Evolutionary conservation across 1,140 invertebrate genomes (phyloP), one percentile per base, ranked within the genome.

Genomic region (Diuraphis noxia): DNA sequence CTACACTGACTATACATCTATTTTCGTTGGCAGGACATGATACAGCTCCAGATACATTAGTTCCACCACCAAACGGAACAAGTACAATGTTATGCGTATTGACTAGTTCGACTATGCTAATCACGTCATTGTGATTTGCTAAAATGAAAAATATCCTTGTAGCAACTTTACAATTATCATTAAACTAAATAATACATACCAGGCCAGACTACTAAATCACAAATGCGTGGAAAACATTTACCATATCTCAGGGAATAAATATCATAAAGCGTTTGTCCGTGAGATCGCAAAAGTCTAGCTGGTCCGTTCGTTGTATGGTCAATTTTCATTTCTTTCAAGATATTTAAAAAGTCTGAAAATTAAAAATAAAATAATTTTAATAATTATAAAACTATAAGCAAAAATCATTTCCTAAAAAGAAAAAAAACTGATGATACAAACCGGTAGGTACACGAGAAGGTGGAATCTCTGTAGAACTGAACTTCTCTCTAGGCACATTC

Each of bases 61-160:
- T 99, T 10, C 99, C 99, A 30, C 98, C 99, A 7, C 99, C 99
- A 94, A 97, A 99, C 19, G 99, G 98, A 93, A 99, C 98, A 56
- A 99, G 95, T 46, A 97, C 97, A n/a, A 98, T 95, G 93, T 97
- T 95, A 93, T 96, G 94, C 82, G 96, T 94, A 86, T 95, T 94
- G 1, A 98, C 98, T 34, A 97, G 93, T 89, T 96, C 94, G 0
- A 99, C 97, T 93, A 99, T 95, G 93, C 95, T 95, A 56, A 96
- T 96, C 23, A 98, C 97, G 93, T 98, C 96, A 30, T 97, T 95
- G 93, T 99, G 98, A 93, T 94, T 95, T 40, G 95, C 95, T 95
- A 92, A 40, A 92, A 92, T 92, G 82, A 87, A 77, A 88, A 77
- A 56, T 41, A 79, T 40, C 87, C 56, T 34, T 56, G 21, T 30